Percentiles rank a stretch among this genome's conserved stretches.
These are phyloP conservation scores for Margarornis squamiger DNA, from an alignment of 2,797 vertebrate species.

Conservation along the genomic window DNA sequence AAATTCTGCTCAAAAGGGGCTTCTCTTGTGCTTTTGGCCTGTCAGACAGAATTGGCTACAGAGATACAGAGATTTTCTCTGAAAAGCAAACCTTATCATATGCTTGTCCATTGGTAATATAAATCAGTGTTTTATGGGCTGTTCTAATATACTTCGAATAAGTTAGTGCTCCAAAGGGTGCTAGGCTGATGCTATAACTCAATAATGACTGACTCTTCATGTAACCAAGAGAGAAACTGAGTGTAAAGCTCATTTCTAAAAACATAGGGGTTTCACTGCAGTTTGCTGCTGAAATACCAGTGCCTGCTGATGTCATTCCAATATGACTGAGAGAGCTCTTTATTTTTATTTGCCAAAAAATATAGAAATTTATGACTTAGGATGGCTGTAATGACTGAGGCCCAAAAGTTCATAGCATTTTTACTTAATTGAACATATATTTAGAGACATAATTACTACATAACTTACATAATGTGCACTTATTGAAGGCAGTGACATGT, in stretches of 20 bases:
- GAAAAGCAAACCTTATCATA: not conserved
- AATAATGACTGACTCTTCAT: not conserved
- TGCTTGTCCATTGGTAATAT: not conserved
- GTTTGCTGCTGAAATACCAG: not conserved
- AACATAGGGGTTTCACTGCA: not conserved
- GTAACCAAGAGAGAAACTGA: not conserved
- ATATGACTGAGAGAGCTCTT: not conserved
- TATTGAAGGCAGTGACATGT: not conserved
- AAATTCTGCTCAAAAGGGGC: not conserved
- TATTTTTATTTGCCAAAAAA: not conserved
- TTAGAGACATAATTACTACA: not conserved
- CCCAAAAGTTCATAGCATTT: not conserved
- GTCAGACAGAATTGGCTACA: not conserved
- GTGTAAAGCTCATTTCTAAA: not conserved
- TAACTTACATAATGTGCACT: not conserved
- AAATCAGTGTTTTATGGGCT: not conserved
- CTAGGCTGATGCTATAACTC: not conserved
- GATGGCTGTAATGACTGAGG: not conserved
- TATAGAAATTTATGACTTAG: not conserved
- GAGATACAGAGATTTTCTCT: not conserved
- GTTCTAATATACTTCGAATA: not conserved
- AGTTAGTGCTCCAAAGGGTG: not conserved
- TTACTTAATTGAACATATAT: not conserved
- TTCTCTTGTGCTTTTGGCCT: not conserved
- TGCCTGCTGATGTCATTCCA: not conserved